Evolutionary conservation across 2,113 vertebrate species (phyloP).

Genomic region (Microtus ochrogaster): DNA sequence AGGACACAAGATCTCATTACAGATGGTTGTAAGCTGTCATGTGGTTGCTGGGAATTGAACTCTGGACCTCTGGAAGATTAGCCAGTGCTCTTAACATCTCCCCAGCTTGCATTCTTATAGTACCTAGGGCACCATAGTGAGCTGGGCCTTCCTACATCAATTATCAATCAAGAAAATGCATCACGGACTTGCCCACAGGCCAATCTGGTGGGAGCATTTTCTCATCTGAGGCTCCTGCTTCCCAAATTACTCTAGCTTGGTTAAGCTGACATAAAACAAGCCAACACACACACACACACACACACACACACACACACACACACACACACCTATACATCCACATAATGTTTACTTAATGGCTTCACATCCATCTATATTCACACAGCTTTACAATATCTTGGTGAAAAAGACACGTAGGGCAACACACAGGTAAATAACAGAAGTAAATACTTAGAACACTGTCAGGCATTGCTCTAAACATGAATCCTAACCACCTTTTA

Average conservation of each 20-base stretch:
- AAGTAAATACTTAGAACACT: not conserved
- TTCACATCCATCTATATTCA: not conserved
- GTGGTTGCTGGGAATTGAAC: too few species aligned
- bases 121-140: not conserved
- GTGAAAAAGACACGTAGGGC: not conserved
- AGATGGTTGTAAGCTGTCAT: too few species aligned
- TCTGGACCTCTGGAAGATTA: not conserved
- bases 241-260: not conserved
- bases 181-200: not conserved
- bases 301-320: not conserved
- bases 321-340: not conserved
- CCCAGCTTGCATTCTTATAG: not conserved
- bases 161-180: not conserved
- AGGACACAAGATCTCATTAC: too few species aligned
- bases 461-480: not conserved
- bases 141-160: not conserved
- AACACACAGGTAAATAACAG: not conserved
- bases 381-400: not conserved
- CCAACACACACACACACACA: too few species aligned
- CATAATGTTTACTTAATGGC: not conserved
- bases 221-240: not conserved
- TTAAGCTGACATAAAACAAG: not conserved
- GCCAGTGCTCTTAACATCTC: not conserved
- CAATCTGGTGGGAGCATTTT: not conserved
- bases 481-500: not conserved